Conservation (phyloP, 2,113 vertebrate species). For the Oreochromis tanganicae region DNA sequence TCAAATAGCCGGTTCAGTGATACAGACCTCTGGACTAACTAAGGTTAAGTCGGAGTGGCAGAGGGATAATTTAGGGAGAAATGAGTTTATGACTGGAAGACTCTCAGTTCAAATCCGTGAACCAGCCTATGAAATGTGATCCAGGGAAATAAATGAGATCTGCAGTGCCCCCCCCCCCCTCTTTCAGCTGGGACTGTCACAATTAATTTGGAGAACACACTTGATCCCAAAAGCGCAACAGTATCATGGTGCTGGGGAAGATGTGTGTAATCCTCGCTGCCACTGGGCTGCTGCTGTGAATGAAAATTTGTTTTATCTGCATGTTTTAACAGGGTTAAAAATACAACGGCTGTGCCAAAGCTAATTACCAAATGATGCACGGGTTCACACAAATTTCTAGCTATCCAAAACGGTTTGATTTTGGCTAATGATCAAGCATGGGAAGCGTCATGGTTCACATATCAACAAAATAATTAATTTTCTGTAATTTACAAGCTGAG, state of each 20-base stretch:
- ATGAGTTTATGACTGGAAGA: slow-evolving; percentile 33
- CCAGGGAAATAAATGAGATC: slow-evolving; percentile 44
- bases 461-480: slow-evolving; percentile 14
- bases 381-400: not conserved
- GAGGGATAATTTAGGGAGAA: slow-evolving; percentile 29
- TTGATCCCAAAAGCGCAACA: slow-evolving; percentile 30
- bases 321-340: slow-evolving; percentile 17
- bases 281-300: slow-evolving; percentile 12
- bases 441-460: not conserved
- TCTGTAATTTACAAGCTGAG: not conserved
- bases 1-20: not conserved
- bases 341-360: not conserved
- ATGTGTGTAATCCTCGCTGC: slow-evolving; percentile 21
- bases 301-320: slow-evolving; percentile 8
- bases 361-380: slow-evolving; percentile 21
- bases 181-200: slow-evolving; percentile 33
- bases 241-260: slow-evolving; percentile 13
- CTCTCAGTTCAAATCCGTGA: slow-evolving; percentile 17
- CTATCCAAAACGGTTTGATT: slow-evolving; percentile 7
- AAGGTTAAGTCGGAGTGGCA: slow-evolving; percentile 43
- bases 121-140: slow-evolving; percentile 45
- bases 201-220: slow-evolving; percentile 39
- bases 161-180: not conserved
- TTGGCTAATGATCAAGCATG: not conserved
- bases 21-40: not conserved